Evolutionary conservation across 2,888 invertebrate species (phyloP).

Genomic region (Pegoplata infirma): DNA sequence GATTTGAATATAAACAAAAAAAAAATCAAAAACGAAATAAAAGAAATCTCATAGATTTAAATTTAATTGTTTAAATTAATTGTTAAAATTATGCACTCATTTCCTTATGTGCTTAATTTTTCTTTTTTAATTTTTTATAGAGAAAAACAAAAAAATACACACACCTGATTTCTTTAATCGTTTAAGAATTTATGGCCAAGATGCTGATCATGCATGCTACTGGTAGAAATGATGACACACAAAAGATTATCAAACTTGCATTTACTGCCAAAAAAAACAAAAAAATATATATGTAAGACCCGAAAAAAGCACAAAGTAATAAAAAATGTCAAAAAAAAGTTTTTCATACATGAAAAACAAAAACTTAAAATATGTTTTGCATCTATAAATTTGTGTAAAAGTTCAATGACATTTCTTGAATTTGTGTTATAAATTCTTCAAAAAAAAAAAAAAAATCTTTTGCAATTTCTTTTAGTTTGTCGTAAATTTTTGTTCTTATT

Average conservation of each 20-base stretch:
- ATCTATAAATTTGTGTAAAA: constrained; percentile 12
- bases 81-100: constrained; percentile 7
- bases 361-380: constrained; percentile 32
- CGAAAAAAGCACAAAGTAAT: constrained; percentile 48
- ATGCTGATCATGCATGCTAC: background rate
- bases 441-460: background rate
- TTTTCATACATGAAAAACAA: constrained; percentile 20
- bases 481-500: constrained; percentile 4
- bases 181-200: background rate
- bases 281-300: constrained; percentile 1
- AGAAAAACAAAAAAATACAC: background rate
- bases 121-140: background rate
- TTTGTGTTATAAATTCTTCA: background rate
- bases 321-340: constrained; percentile 19
- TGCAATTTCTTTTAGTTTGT: background rate
- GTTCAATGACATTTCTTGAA: constrained; percentile 49
- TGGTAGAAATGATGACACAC: constrained; percentile 56
- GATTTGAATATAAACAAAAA: background rate
- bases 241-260: constrained; percentile 33
- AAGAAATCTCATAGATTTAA: constrained; percentile 12
- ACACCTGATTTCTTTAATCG: constrained; percentile 43
- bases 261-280: constrained; percentile 34
- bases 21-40: background rate
- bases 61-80: background rate
- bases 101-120: constrained; percentile 27